Conservation (phyloP, 2,797 vertebrate genomes). For the Platyrinchus mystaceus region DNA sequence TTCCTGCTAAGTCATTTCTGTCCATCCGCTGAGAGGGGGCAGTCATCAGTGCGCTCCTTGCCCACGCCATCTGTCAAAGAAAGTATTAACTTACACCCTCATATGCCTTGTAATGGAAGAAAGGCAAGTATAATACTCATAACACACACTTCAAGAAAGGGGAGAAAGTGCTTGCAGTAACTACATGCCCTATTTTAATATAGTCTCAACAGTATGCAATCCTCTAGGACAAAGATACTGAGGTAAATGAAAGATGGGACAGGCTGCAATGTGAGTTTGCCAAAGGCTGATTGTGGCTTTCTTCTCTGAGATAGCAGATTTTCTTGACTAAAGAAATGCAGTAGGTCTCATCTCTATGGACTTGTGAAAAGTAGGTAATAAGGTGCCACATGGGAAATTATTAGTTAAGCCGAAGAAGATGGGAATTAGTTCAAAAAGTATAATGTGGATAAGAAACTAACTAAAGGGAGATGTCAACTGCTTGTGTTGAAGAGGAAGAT, state of each 20-base stretch:
- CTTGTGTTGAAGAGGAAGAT: slow-evolving; percentile 22
- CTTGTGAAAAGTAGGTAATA: slow-evolving; percentile 66
- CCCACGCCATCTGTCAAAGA: background rate
- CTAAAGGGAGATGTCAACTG: slow-evolving; percentile 42
- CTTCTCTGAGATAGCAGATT: slow-evolving; percentile 42
- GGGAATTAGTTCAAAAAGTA: slow-evolving; percentile 67
- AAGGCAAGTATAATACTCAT: background rate
- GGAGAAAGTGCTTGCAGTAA: background rate
- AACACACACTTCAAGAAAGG: background rate
- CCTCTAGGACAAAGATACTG: slow-evolving; percentile 3
- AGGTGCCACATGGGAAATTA: slow-evolving; percentile 64
- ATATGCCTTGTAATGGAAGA: background rate
- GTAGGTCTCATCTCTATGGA: slow-evolving; percentile 64
- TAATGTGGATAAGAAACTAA: slow-evolving; percentile 45
- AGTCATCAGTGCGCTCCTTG: background rate
- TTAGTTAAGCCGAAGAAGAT: slow-evolving; percentile 49
- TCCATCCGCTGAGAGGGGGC: background rate
- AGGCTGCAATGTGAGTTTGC: background rate
- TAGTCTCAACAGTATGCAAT: background rate
- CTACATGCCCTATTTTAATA: slow-evolving; percentile 13
- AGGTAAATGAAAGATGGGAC: slow-evolving; percentile 17
- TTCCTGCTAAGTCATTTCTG: background rate
- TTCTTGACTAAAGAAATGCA: slow-evolving; percentile 58
- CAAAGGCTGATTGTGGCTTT: slow-evolving; percentile 41
- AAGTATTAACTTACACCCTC: background rate